phyloP scores from a whole-genome alignment of 2,888 invertebrate species.

The Drosophila putrida region DNA sequence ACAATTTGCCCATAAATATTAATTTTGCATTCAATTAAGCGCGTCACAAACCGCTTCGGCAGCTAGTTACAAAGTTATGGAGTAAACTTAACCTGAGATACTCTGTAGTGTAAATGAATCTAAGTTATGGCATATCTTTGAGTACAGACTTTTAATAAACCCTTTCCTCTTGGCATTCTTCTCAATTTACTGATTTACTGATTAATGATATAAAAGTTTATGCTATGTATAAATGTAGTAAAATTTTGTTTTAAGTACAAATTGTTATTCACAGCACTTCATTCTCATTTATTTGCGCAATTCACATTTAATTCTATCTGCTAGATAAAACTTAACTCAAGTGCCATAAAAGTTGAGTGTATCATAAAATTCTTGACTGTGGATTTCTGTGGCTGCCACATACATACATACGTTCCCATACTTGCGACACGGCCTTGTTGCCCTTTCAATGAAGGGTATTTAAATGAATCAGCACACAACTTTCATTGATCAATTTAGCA shows the following conservation, averaged over 20 bases:
- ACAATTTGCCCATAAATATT: constrained; percentile 68
- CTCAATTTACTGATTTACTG: too few species aligned
- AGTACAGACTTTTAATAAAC: background rate
- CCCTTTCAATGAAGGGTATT: constrained; percentile 22
- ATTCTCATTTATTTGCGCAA: background rate
- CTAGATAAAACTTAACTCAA: constrained; percentile 2
- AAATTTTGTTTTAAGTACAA: background rate
- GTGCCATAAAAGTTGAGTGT: constrained; percentile 10
- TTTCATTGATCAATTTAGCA: constrained; percentile 72
- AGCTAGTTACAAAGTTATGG: constrained; percentile 5
- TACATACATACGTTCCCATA: background rate
- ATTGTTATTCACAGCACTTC: background rate
- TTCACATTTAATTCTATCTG: background rate
- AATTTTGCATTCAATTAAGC: constrained; percentile 69
- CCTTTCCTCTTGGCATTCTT: background rate
- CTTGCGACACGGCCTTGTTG: background rate
- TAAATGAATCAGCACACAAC: constrained; percentile 30
- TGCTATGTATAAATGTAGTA: too few species aligned
- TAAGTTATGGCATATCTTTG: too few species aligned
- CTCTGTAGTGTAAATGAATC: too few species aligned
- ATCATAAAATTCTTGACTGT: constrained; percentile 5
- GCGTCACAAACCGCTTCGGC: constrained; percentile 12
- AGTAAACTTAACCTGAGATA: constrained; percentile 9
- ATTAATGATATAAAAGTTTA: too few species aligned
- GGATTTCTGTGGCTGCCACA: background rate